These are phyloP conservation scores for Callyntrura sp. DNA, from an alignment of 2,888 invertebrate genomes.

Conservation along the genomic window DNA sequence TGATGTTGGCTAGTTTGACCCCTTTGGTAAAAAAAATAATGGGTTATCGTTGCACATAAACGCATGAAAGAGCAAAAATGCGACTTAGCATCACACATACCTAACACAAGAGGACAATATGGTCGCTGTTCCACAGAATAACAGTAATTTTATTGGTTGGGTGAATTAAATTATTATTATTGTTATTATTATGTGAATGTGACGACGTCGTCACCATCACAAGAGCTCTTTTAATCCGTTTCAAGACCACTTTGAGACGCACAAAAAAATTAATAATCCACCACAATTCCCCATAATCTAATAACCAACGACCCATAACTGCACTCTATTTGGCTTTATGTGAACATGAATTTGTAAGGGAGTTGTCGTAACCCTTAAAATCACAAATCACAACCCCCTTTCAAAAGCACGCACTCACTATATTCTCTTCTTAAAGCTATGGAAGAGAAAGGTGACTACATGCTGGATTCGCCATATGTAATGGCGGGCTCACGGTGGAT, in stretches of 20 bases:
- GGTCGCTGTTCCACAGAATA: conserved; percentile 8
- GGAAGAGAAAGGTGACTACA: neutral
- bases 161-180: conserved; percentile 37
- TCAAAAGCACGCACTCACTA: neutral
- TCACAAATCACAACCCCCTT: conserved; percentile 5
- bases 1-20: conserved; percentile 43
- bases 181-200: conserved; percentile 49
- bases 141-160: conserved; percentile 45
- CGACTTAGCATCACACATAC: neutral
- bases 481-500: conserved; percentile 24
- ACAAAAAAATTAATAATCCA: conserved; percentile 49
- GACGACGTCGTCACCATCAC: conserved; percentile 61
- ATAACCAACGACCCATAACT: neutral
- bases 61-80: neutral
- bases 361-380: conserved; percentile 32
- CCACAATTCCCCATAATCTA: conserved; percentile 45
- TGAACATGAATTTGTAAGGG: neutral
- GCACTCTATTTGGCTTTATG: too few species aligned
- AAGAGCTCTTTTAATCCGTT: conserved; percentile 53
- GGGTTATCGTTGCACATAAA: conserved; percentile 43
- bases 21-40: conserved; percentile 39
- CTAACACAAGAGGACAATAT: neutral
- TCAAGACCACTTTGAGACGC: conserved; percentile 52
- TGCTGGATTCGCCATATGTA: neutral
- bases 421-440: too few species aligned